A percentile compares a stretch with the other conserved stretches of the same genome.
phyloP scores from a whole-genome alignment of 2,797 vertebrate species.

The Oryzias dopingdopingensis region DNA sequence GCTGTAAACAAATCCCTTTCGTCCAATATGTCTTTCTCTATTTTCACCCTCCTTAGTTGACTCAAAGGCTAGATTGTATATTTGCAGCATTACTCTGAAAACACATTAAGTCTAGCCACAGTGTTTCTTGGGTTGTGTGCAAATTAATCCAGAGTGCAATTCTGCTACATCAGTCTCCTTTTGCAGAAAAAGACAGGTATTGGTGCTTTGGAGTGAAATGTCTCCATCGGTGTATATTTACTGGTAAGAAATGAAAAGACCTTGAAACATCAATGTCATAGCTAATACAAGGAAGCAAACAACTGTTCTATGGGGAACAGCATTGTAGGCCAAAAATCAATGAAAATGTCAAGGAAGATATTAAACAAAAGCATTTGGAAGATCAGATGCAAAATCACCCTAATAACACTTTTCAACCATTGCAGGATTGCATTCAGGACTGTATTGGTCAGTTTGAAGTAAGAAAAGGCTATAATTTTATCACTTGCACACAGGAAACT shows the following conservation, averaged over 20 bases:
- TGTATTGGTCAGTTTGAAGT: conserved; percentile 3
- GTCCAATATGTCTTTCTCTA: conserved; percentile 55
- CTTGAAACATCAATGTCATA: conserved; percentile 26
- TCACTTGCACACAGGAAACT: conserved; percentile 8
- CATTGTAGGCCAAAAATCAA: conserved; percentile 33
- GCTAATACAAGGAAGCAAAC: conserved; percentile 40
- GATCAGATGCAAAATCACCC: conserved; percentile 8
- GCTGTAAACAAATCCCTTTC: conserved; percentile 62
- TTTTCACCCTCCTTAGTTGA: conserved; percentile 58
- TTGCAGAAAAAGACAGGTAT: conserved; percentile 20
- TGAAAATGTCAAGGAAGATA: conserved; percentile 22
- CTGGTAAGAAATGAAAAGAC: conserved; percentile 14
- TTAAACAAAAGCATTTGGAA: conserved; percentile 13
- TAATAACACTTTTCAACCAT: conserved; percentile 6
- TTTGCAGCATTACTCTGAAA: conserved; percentile 60
- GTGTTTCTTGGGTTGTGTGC: conserved; percentile 49
- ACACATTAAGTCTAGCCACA: conserved; percentile 65
- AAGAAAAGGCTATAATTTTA: conserved; percentile 16
- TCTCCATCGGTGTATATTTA: conserved; percentile 16
- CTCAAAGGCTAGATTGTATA: conserved; percentile 57
- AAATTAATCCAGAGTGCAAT: conserved; percentile 55
- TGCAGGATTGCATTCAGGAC: background rate
- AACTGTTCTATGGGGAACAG: conserved; percentile 15
- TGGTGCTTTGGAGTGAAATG: conserved; percentile 35
- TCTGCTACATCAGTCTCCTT: conserved; percentile 26